Evolutionary conservation across 2,888 invertebrate species (phyloP).

Genomic region (Celastrina argiolus): DNA sequence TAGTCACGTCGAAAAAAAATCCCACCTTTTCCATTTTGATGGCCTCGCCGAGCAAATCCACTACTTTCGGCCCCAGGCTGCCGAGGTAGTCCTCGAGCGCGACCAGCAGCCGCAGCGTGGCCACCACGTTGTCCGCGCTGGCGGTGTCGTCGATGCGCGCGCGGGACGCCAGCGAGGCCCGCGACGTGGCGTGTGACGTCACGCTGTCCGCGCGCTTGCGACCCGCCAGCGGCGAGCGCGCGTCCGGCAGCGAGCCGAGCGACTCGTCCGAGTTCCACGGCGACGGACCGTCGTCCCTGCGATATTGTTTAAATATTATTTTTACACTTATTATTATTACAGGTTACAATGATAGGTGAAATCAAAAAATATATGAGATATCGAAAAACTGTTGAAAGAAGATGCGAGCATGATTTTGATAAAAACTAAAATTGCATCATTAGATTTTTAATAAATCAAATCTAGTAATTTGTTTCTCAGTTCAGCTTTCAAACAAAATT

Average conservation of each 20-base stretch:
- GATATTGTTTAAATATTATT: too few species aligned
- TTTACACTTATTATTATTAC: too few species aligned
- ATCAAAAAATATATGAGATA: too few species aligned
- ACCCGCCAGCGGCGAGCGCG: slow-evolving; percentile 35
- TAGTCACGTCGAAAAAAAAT: too few species aligned
- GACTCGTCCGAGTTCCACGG: slow-evolving; percentile 66
- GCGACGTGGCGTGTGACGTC: slow-evolving; percentile 42
- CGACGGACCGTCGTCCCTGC: slow-evolving; percentile 55
- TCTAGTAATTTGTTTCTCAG: too few species aligned
- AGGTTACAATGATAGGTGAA: too few species aligned
- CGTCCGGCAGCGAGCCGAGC: slow-evolving; percentile 46
- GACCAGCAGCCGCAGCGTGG: slow-evolving; percentile 84
- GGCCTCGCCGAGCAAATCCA: slow-evolving; percentile 86
- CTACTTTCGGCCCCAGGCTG: slow-evolving; percentile 88
- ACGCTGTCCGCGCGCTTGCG: slow-evolving; percentile 35
- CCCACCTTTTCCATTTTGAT: slow-evolving; percentile 84
- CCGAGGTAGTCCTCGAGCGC: slow-evolving; percentile 90
- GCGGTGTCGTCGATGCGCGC: slow-evolving; percentile 44
- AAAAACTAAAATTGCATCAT: too few species aligned
- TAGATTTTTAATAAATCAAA: too few species aligned
- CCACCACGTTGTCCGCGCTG: slow-evolving; percentile 79
- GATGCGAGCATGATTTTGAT: too few species aligned
- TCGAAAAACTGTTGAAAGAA: too few species aligned
- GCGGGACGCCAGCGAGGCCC: slow-evolving; percentile 33
- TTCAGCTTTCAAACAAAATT: too few species aligned